Conservation (phyloP, 2,888 invertebrate species). For the Caenorhabditis sp. region DNA sequence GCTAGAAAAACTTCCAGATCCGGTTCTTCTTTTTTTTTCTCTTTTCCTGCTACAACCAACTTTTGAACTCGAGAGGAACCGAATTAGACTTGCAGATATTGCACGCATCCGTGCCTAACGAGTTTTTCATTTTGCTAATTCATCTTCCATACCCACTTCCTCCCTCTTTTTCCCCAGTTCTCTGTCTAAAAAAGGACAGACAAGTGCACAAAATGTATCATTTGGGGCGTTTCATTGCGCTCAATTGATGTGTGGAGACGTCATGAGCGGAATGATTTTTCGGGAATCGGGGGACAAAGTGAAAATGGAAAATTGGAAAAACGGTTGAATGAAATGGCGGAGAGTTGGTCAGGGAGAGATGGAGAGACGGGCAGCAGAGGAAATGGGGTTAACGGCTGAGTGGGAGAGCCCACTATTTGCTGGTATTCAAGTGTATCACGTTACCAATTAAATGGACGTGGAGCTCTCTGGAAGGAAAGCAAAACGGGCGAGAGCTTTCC, state of each 20-base stretch:
- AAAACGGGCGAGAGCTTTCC: background rate
- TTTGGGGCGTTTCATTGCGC: background rate
- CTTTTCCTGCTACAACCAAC: background rate
- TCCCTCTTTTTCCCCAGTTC: background rate
- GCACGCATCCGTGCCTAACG: slow-evolving; percentile 5
- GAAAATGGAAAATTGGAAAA: slow-evolving; percentile 3
- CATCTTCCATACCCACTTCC: background rate
- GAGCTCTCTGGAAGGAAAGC: slow-evolving; percentile 10
- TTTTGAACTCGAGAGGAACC: background rate
- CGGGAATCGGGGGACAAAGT: background rate
- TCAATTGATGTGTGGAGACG: background rate
- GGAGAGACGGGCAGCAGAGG: no score
- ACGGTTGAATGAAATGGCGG: background rate
- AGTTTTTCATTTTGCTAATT: slow-evolving; percentile 10
- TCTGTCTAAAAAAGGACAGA: background rate
- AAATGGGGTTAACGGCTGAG: slow-evolving; percentile 8
- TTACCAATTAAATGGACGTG: slow-evolving; percentile 59
- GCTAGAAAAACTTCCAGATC: no score
- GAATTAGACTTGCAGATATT: slow-evolving; percentile 1
- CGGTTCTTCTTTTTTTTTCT: no score
- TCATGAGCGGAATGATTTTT: slow-evolving; percentile 1
- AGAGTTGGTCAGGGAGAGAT: slow-evolving; percentile 11
- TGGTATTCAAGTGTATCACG: slow-evolving; percentile 63
- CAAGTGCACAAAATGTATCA: background rate
- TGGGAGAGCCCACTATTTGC: slow-evolving; percentile 54